phyloP scores from a whole-genome alignment of 2,888 invertebrate species.

The Ommatoiulus sabulosus region DNA sequence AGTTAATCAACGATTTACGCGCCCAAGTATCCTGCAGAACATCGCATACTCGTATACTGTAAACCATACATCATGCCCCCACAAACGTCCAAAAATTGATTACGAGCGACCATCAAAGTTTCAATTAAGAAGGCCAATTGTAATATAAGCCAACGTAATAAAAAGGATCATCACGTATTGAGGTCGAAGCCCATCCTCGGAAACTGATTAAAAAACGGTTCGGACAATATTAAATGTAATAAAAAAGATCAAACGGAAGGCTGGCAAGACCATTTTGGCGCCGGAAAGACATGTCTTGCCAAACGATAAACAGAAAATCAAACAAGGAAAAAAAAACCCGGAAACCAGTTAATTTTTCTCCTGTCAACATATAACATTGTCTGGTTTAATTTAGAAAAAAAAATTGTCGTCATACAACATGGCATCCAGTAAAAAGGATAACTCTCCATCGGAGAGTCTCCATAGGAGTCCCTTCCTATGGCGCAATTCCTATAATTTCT shows the following conservation, averaged over 20 bases:
- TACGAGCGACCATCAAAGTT: conserved; percentile 3
- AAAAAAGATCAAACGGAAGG: conserved; percentile 12
- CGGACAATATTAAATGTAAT: conserved; percentile 41
- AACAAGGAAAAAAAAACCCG: not conserved
- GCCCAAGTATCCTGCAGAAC: not conserved
- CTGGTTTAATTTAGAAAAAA: not conserved
- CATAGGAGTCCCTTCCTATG: not conserved
- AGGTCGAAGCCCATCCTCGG: conserved; percentile 24
- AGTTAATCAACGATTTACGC: not conserved
- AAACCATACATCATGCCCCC: not conserved
- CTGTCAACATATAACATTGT: conserved; percentile 20
- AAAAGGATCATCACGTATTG: conserved; percentile 20
- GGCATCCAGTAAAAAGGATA: not conserved
- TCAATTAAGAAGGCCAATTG: conserved; percentile 44
- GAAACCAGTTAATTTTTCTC: conserved; percentile 17
- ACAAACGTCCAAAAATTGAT: conserved; percentile 6
- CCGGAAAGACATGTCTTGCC: conserved; percentile 26
- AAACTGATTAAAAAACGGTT: conserved; percentile 28
- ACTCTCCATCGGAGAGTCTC: not conserved
- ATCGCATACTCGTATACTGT: not conserved
- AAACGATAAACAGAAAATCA: conserved; percentile 30
- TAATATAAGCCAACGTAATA: conserved; percentile 11
- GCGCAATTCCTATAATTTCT: not conserved
- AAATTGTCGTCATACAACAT: not conserved
- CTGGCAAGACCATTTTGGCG: not conserved